phyloP scores from a whole-genome alignment of 2,113 vertebrate species.

The Prunella fulvescens region DNA sequence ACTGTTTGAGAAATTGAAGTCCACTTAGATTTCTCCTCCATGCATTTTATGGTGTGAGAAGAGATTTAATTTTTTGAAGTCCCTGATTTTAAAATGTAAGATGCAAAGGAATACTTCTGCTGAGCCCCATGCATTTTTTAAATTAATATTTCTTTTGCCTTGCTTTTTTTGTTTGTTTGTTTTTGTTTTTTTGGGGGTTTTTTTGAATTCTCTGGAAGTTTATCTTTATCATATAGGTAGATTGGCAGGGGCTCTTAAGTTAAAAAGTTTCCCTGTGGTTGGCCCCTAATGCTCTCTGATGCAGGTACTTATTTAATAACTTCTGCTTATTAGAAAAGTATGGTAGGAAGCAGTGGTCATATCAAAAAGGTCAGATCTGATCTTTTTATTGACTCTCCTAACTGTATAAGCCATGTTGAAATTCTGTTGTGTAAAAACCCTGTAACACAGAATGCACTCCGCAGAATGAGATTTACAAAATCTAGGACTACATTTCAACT shows the following conservation, averaged over 20 bases:
- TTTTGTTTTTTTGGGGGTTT: not conserved
- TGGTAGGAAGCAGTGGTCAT: not conserved
- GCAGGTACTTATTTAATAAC: not conserved
- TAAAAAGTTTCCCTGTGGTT: not conserved
- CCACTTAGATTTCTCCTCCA: slow-evolving; percentile 60
- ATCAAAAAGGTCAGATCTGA: not conserved
- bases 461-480: not conserved
- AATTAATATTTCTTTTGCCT: not conserved
- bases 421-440: not conserved
- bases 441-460: not conserved
- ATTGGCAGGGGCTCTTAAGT: not conserved
- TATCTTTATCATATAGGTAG: slow-evolving; percentile 11
- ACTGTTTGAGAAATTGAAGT: slow-evolving; percentile 57
- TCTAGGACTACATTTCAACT: not conserved
- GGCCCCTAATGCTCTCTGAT: not conserved
- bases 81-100: slow-evolving; percentile 48
- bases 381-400: not conserved
- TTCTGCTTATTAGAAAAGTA: not conserved
- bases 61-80: slow-evolving; percentile 67
- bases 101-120: slow-evolving; percentile 53
- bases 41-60: slow-evolving; percentile 61
- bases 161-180: not conserved
- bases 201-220: not conserved
- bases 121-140: not conserved
- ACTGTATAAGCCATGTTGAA: not conserved